Evolutionary conservation across 2,113 vertebrate genomes (phyloP).

Genomic region (Marmota monax): DNA sequence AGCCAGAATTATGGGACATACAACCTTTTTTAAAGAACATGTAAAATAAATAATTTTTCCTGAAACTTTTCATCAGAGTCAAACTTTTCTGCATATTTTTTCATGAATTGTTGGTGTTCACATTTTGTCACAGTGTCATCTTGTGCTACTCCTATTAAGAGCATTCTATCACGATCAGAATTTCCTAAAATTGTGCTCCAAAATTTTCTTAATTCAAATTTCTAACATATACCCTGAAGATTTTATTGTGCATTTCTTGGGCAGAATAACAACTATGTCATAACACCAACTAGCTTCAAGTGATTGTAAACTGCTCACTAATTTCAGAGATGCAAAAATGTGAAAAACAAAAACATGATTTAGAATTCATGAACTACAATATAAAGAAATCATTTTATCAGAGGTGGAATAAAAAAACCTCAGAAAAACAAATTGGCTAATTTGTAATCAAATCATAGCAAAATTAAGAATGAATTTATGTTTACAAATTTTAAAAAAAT

Average conservation of each 20-base stretch:
- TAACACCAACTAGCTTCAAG: background rate
- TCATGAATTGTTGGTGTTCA: background rate
- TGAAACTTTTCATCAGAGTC: background rate
- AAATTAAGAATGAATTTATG: background rate
- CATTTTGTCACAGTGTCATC: background rate
- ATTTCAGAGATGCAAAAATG: background rate
- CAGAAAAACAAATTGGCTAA: background rate
- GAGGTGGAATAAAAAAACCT: background rate
- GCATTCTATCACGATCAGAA: background rate
- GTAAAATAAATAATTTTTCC: background rate
- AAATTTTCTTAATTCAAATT: background rate
- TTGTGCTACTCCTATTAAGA: background rate
- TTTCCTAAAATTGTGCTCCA: background rate
- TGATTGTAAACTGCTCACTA: background rate
- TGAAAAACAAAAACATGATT: background rate
- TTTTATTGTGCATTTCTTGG: background rate
- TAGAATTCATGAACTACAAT: background rate
- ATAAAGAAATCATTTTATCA: background rate
- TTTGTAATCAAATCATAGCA: slow-evolving; percentile 4
- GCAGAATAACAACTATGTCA: background rate
- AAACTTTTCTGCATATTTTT: background rate
- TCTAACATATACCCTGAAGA: rapidly evolving
- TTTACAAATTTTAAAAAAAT: background rate
- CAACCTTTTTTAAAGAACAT: background rate
- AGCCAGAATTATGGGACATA: background rate